Percentiles rank a stretch among this genome's conserved stretches.
phyloP scores from a whole-genome alignment of 2,888 invertebrate species.

The Nowickia ferox region DNA sequence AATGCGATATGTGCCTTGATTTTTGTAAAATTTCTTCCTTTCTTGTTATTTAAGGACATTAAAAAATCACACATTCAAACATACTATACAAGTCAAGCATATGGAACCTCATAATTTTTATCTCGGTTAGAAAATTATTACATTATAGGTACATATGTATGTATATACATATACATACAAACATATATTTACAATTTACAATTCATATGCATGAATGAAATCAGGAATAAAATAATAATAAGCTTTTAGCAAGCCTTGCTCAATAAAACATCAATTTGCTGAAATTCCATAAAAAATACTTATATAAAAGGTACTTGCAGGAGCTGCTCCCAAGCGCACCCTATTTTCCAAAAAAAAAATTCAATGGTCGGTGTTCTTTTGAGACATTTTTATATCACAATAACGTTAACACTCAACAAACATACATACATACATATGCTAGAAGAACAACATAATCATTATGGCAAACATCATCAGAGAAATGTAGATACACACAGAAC shows the following conservation, averaged over 20 bases:
- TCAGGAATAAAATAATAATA: no score
- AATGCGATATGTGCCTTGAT: no score
- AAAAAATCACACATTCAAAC: no score
- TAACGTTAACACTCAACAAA: slow-evolving; percentile 10
- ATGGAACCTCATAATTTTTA: no score
- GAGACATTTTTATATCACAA: slow-evolving; percentile 26
- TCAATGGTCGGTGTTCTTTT: slow-evolving; percentile 42
- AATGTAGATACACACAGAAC: slow-evolving; percentile 64
- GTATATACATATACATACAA: no score
- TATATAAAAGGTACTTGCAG: background rate
- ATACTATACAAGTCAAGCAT: no score
- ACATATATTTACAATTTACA: no score
- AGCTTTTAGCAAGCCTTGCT: no score
- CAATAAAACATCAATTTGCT: no score
- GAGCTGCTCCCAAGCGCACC: slow-evolving; percentile 44
- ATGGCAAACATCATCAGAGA: slow-evolving; percentile 19
- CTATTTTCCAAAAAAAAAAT: background rate
- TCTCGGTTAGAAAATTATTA: background rate
- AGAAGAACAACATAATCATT: slow-evolving; percentile 21
- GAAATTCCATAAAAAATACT: no score
- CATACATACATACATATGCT: slow-evolving; percentile 14
- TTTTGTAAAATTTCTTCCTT: no score
- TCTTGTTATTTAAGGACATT: no score
- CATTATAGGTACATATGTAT: background rate
- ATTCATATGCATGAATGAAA: background rate